Conservation (phyloP, 2,113 vertebrate genomes). For the Catharus minimus region DNA sequence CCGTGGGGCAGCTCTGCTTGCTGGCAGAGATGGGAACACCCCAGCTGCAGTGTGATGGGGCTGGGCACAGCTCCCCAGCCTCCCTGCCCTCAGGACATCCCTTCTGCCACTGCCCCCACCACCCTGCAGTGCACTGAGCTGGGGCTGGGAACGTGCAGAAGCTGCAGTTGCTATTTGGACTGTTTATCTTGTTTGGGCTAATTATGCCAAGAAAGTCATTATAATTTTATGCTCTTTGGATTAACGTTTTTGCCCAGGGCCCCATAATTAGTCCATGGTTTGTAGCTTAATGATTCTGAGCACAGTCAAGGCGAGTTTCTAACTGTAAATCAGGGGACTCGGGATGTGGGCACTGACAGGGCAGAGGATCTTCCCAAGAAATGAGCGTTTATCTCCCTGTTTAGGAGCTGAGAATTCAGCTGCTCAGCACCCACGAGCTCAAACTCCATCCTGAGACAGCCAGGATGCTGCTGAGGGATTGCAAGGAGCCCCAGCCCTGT, state of each 20-base stretch:
- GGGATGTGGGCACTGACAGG: neutral
- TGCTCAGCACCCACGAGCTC: neutral
- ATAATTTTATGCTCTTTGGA: conserved; percentile 67
- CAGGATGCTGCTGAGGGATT: neutral
- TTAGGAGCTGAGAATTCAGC: neutral
- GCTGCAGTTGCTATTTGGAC: neutral
- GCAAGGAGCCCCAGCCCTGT: neutral
- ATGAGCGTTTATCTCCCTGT: neutral
- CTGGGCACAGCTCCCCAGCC: neutral
- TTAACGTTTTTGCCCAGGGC: conserved; percentile 59
- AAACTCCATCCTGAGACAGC: rapidly evolving
- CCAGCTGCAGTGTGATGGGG: rapidly evolving
- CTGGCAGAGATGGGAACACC: neutral
- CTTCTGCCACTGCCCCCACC: neutral
- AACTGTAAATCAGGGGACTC: neutral
- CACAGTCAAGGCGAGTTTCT: neutral
- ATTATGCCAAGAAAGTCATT: conserved; percentile 64
- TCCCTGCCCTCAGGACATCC: neutral
- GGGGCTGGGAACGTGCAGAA: neutral
- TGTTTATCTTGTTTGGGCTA: conserved; percentile 62
- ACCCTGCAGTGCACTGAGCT: neutral
- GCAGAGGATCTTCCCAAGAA: neutral
- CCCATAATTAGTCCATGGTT: conserved; percentile 52
- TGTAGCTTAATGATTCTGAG: conserved; percentile 50
- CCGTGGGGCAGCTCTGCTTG: neutral